Percentiles rank a stretch among this genome's conserved stretches.
Evolutionary conservation across 2,888 invertebrate species (phyloP).

Genomic region (Hirudinaria manillensis): DNA sequence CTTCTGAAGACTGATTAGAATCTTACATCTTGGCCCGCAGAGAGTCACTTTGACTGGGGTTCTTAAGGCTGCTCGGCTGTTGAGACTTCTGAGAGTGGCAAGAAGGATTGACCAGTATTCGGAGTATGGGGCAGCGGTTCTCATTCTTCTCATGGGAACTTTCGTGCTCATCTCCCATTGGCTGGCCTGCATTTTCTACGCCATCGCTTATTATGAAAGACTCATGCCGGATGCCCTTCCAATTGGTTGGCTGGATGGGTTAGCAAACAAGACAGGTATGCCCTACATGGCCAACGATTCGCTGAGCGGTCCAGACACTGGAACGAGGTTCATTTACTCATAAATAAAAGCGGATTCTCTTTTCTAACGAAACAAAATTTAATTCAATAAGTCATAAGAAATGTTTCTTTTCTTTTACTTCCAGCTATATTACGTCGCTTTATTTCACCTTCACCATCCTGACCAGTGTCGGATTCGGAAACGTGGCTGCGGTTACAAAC

Average conservation of each 20-base stretch:
- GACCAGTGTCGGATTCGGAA: conserved; percentile 55
- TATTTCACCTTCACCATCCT: conserved; percentile 54
- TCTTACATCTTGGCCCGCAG: conserved; percentile 39
- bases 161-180: conserved; percentile 54
- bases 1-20: background rate
- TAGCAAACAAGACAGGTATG: conserved; percentile 46
- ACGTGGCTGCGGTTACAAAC: conserved; percentile 53
- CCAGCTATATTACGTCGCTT: conserved; percentile 51
- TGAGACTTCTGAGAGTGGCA: conserved; percentile 51
- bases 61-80: conserved; percentile 50
- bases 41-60: conserved; percentile 54
- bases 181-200: conserved; percentile 55
- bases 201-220: conserved; percentile 52
- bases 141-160: conserved; percentile 52
- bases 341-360: background rate
- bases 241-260: conserved; percentile 50
- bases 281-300: conserved; percentile 51
- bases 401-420: background rate
- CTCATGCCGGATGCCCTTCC: conserved; percentile 20
- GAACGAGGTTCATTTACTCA: conserved; percentile 43
- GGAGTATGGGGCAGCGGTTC: conserved; percentile 54
- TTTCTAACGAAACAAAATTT: background rate
- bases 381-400: background rate
- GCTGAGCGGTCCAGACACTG: conserved; percentile 48
- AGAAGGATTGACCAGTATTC: conserved; percentile 54